Evolutionary conservation across 2,797 vertebrate genomes (phyloP).

Genomic region (Coccyzus lansbergi): DNA sequence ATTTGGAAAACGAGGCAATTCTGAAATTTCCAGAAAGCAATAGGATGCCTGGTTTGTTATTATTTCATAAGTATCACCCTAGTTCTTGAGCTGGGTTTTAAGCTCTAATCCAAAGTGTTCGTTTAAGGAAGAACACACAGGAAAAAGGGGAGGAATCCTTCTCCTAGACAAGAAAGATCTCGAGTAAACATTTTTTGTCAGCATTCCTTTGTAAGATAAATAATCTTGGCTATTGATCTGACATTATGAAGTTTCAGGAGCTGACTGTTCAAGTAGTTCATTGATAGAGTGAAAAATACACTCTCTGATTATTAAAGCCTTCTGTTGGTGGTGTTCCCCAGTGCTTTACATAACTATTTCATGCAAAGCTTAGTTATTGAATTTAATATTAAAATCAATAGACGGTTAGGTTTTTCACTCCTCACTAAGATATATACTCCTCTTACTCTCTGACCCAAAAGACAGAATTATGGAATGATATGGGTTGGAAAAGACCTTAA

Average conservation of each 20-base stretch:
- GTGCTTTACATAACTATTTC: neutral
- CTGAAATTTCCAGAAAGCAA: neutral
- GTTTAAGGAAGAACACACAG: neutral
- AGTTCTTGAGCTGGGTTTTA: neutral
- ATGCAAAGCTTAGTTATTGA: neutral
- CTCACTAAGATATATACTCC: neutral
- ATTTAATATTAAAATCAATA: neutral
- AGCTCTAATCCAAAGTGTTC: neutral
- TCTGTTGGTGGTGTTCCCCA: neutral
- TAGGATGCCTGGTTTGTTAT: neutral
- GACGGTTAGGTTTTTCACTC: neutral
- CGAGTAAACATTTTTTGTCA: neutral
- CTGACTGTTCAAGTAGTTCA: neutral
- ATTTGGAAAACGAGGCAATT: neutral
- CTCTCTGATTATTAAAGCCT: neutral
- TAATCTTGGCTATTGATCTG: neutral
- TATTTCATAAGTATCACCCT: neutral
- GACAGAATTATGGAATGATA: too few relatives aligned
- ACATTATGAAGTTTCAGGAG: neutral
- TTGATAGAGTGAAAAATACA: neutral
- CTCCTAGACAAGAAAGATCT: neutral
- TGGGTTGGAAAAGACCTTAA: too few relatives aligned
- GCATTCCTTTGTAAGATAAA: neutral
- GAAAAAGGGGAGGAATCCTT: neutral
- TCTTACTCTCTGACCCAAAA: neutral